Evolutionary conservation across 2,888 invertebrate genomes (phyloP).

Genomic region (Anodontia alba): DNA sequence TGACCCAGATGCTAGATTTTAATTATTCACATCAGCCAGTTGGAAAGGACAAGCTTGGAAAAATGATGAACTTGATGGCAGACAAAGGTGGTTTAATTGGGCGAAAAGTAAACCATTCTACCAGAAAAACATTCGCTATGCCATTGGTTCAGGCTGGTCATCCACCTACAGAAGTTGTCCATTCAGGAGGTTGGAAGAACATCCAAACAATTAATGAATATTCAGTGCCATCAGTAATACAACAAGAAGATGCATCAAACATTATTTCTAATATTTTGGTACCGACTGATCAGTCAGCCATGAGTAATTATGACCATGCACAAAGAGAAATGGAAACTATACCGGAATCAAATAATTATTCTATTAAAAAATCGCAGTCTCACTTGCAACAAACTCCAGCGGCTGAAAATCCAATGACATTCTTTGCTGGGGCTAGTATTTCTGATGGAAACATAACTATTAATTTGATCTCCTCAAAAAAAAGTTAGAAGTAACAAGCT

Average conservation of each 20-base stretch:
- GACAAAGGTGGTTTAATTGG: neutral
- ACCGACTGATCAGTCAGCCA: neutral
- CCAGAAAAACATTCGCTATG: slow-evolving; percentile 12
- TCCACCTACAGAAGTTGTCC: slow-evolving; percentile 23
- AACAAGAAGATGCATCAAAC: neutral
- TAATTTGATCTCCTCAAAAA: neutral
- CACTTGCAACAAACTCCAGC: neutral
- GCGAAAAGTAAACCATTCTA: slow-evolving; percentile 21
- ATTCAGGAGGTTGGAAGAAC: slow-evolving; percentile 28
- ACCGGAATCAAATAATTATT: neutral
- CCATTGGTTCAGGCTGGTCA: slow-evolving; percentile 28
- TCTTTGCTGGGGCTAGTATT: neutral
- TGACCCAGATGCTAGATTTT: neutral
- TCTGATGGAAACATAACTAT: neutral
- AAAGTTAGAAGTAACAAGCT: neutral
- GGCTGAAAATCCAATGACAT: neutral
- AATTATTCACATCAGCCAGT: neutral
- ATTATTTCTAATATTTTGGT: neutral
- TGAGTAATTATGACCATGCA: neutral
- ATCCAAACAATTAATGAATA: slow-evolving; percentile 30
- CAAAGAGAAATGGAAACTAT: neutral
- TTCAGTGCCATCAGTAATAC: neutral
- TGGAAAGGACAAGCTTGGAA: neutral
- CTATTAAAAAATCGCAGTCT: neutral
- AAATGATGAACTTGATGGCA: neutral